phyloP scores from a whole-genome alignment of 2,888 invertebrate species.

The Escarpia spicata region DNA sequence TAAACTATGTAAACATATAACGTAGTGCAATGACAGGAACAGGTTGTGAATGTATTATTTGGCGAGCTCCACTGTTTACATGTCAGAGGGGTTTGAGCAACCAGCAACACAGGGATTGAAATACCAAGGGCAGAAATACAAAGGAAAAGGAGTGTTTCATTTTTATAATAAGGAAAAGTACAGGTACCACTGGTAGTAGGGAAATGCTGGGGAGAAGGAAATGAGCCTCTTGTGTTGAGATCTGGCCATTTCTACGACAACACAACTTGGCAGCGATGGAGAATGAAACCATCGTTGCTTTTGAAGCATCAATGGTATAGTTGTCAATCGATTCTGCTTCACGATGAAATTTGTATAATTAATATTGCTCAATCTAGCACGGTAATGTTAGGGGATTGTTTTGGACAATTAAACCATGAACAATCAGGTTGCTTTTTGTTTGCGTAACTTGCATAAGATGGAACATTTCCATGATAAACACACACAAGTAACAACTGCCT shows the following conservation, averaged over 20 bases:
- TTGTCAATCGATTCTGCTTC: too few species aligned
- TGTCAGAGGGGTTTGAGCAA: not conserved
- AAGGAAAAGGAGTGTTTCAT: not conserved
- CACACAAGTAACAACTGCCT: too few species aligned
- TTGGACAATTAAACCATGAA: too few species aligned
- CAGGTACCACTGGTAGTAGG: not conserved
- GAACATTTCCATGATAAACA: too few species aligned
- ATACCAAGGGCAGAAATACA: not conserved
- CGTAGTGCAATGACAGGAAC: not conserved
- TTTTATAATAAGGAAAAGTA: not conserved
- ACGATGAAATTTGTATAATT: too few species aligned
- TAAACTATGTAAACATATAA: not conserved
- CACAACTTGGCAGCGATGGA: not conserved
- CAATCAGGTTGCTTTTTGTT: too few species aligned
- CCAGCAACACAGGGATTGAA: not conserved
- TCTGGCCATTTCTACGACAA: not conserved
- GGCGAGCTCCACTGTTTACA: not conserved
- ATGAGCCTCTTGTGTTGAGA: not conserved
- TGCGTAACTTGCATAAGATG: too few species aligned
- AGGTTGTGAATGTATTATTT: not conserved
- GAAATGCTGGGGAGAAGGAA: not conserved
- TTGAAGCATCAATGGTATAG: not conserved
- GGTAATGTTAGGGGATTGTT: too few species aligned
- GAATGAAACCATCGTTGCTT: not conserved
- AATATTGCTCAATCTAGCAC: too few species aligned